These are phyloP conservation scores for Hirudinaria manillensis DNA, from an alignment of 2,888 invertebrate species.

Conservation along the genomic window DNA sequence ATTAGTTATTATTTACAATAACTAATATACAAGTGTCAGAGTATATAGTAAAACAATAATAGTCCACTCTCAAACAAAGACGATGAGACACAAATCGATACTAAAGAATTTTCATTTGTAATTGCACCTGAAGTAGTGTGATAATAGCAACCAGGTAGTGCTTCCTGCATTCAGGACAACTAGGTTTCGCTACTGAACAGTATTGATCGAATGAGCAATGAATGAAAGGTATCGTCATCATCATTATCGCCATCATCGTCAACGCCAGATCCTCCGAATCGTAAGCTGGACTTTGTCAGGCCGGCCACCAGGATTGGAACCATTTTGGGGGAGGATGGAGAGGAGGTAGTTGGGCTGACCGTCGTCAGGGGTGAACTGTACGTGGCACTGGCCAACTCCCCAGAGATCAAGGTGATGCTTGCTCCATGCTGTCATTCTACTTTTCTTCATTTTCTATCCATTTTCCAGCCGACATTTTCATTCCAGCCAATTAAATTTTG, in stretches of 20 bases:
- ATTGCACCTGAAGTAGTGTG: too few relatives aligned
- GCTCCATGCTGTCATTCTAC: background rate
- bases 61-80: too few relatives aligned
- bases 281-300: conserved; percentile 21
- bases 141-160: too few relatives aligned
- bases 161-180: too few relatives aligned
- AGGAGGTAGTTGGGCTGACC: conserved; percentile 22
- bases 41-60: too few relatives aligned
- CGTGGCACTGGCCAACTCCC: conserved; percentile 25
- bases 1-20: background rate
- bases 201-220: too few relatives aligned
- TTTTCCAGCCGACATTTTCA: background rate
- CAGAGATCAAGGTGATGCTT: conserved; percentile 21
- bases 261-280: conserved; percentile 23
- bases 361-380: conserved; percentile 19
- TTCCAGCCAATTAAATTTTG: background rate
- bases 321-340: conserved; percentile 11
- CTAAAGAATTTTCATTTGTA: too few relatives aligned
- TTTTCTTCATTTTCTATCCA: background rate
- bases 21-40: too few relatives aligned
- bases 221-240: conserved; percentile 13
- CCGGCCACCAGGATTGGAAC: conserved; percentile 8
- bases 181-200: too few relatives aligned
- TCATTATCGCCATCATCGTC: conserved; percentile 25
- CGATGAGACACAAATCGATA: too few relatives aligned